Percentiles rank a stretch among this genome's conserved stretches.
phyloP scores from a whole-genome alignment of 2,113 vertebrate genomes.

The Cacatua alba region DNA sequence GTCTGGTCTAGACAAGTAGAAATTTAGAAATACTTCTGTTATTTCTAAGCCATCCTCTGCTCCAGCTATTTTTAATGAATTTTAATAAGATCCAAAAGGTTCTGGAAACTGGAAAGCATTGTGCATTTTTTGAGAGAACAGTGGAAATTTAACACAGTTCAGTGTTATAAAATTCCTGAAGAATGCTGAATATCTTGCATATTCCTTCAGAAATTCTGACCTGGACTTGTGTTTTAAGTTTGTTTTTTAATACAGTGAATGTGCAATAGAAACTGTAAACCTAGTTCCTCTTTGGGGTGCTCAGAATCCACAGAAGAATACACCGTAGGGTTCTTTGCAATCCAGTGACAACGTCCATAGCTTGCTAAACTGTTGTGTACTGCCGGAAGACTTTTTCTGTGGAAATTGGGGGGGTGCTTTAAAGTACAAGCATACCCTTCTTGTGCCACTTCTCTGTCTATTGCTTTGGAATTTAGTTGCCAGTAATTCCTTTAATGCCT shows the following conservation, averaged over 20 bases:
- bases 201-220: not conserved
- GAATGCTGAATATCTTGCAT: not conserved
- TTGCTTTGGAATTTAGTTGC: not conserved
- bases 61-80: not conserved
- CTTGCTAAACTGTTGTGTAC: not conserved
- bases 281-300: not conserved
- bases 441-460: not conserved
- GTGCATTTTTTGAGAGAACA: not conserved
- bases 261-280: not conserved
- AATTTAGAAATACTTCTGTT: not conserved
- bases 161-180: not conserved
- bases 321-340: not conserved
- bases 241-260: not conserved
- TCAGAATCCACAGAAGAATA: not conserved
- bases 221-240: not conserved
- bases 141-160: not conserved
- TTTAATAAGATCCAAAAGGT: not conserved
- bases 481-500: not conserved
- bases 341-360: not conserved
- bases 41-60: not conserved
- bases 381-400: not conserved
- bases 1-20: not conserved
- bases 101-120: not conserved
- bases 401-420: not conserved
- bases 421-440: not conserved